Evolutionary conservation across 2,888 invertebrate genomes (phyloP).

Genomic region (Papilio protenor): DNA sequence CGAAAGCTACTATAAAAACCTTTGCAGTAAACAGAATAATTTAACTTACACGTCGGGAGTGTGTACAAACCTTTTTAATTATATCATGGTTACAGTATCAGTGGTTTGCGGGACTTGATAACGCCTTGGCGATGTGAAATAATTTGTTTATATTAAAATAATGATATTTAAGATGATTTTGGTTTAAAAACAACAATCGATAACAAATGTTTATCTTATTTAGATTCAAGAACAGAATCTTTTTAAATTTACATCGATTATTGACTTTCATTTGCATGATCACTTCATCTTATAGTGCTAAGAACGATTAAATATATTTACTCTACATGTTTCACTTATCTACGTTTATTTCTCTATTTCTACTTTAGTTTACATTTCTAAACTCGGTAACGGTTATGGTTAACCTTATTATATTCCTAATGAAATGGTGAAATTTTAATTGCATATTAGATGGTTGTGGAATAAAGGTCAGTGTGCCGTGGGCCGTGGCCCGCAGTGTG

Average conservation of each 20-base stretch:
- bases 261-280: too few species aligned
- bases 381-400: too few species aligned
- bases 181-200: not conserved
- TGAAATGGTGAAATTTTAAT: slow-evolving; percentile 18
- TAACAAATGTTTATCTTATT: not conserved
- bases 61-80: not conserved
- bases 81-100: slow-evolving; percentile 11
- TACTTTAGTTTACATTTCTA: slow-evolving; percentile 45
- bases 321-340: too few species aligned
- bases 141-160: not conserved
- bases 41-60: not conserved
- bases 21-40: too few species aligned
- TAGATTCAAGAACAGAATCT: too few species aligned
- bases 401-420: not conserved
- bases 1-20: too few species aligned
- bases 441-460: not conserved
- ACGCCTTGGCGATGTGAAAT: not conserved
- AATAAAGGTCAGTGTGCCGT: slow-evolving; percentile 28
- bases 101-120: slow-evolving; percentile 6
- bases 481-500: slow-evolving; percentile 6
- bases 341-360: too few species aligned
- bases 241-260: too few species aligned
- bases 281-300: too few species aligned
- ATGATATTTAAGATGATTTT: not conserved
- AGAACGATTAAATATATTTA: too few species aligned